Evolutionary conservation across 2,113 vertebrate species (phyloP).

Genomic region (Tichodroma muraria): DNA sequence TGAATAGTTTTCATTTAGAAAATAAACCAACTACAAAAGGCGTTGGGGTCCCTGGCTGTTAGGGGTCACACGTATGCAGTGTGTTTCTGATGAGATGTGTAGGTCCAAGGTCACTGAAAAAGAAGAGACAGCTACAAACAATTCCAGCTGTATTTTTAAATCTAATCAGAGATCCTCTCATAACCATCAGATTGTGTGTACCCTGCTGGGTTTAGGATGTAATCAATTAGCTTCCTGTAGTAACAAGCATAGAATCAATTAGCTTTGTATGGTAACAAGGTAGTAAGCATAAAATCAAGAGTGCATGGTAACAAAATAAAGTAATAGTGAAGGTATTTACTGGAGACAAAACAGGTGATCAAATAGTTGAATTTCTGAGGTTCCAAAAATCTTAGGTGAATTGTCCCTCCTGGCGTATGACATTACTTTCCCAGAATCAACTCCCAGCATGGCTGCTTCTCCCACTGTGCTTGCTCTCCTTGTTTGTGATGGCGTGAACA

Average conservation of each 20-base stretch:
- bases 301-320: not conserved
- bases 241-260: not conserved
- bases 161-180: not conserved
- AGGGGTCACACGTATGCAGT: too few relatives aligned
- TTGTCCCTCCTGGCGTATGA: not conserved
- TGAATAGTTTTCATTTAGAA: not conserved
- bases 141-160: not conserved
- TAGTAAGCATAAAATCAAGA: not conserved
- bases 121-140: not conserved
- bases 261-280: not conserved
- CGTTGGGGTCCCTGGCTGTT: not conserved
- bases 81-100: not conserved
- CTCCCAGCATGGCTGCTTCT: not conserved
- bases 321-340: not conserved
- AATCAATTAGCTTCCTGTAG: not conserved
- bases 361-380: not conserved
- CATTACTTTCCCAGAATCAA: not conserved
- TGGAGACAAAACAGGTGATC: not conserved
- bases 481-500: not conserved
- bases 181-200: not conserved
- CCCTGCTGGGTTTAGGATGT: not conserved
- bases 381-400: not conserved
- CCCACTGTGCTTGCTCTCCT: not conserved
- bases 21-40: not conserved
- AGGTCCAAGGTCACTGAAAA: not conserved